Conservation (phyloP, 2,888 invertebrate species). For the Eupsilia transversa region DNA sequence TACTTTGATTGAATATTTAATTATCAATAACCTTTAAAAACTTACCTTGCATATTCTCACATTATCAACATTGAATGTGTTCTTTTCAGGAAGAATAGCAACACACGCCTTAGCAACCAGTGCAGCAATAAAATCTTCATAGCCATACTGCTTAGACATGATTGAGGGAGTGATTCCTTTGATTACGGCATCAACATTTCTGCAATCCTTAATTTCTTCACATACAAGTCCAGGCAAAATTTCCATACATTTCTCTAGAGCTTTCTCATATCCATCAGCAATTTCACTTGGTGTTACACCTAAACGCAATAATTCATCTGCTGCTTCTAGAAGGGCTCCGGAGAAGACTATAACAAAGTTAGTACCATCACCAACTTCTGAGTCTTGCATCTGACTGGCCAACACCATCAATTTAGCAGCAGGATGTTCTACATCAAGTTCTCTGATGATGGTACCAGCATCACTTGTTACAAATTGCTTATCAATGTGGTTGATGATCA, state of each 20-base stretch:
- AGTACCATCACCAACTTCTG: conserved; percentile 99
- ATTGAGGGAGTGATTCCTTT: conserved; percentile 95
- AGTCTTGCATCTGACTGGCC: conserved; percentile 99
- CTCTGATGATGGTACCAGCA: conserved; percentile 99
- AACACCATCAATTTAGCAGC: conserved; percentile 99
- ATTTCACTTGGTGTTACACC: conserved; percentile 99
- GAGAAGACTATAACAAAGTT: conserved; percentile 99
- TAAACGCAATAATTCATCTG: conserved; percentile 97
- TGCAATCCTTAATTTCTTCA: conserved; percentile 93
- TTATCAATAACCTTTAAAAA: too few species aligned
- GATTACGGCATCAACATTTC: conserved; percentile 92
- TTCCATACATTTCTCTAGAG: conserved; percentile 96
- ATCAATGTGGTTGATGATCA: conserved; percentile 99
- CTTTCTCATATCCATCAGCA: conserved; percentile 98
- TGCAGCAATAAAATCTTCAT: conserved; percentile 97
- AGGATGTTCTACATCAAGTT: conserved; percentile 99
- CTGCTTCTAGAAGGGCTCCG: conserved; percentile 97
- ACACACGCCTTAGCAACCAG: conserved; percentile 97
- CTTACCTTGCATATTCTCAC: conserved; percentile 97
- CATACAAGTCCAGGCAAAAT: conserved; percentile 96
- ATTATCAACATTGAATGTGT: conserved; percentile 99
- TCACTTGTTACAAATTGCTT: conserved; percentile 99
- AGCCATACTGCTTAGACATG: conserved; percentile 99
- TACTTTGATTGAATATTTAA: neutral
- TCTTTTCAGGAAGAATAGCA: conserved; percentile 95